Evolutionary conservation across 1,140 invertebrate species (phyloP).

Genomic region (Pseudoatta argentina): DNA sequence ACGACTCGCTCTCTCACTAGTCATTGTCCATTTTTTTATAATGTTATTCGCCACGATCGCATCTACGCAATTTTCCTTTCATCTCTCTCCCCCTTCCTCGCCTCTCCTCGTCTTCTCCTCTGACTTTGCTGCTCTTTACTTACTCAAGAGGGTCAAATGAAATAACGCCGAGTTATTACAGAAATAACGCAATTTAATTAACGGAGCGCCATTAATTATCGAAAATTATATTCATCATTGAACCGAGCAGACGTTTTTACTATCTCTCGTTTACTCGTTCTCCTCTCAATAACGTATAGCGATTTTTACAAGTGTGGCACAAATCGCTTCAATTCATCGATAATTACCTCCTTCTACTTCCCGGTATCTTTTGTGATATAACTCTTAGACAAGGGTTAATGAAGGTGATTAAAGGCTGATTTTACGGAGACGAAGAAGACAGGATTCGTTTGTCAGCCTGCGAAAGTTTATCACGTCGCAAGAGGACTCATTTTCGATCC

Average conservation of each 20-base stretch:
- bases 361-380: background rate
- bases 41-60: constrained; percentile 35
- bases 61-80: constrained; percentile 49
- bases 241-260: background rate
- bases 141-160: constrained; percentile 14
- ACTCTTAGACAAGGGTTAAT: background rate
- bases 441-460: background rate
- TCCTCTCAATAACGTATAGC: background rate
- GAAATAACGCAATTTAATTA: constrained; percentile 22
- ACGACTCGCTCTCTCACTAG: constrained; percentile 39
- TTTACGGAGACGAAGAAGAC: background rate
- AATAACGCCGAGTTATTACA: constrained; percentile 8
- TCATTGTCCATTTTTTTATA: constrained; percentile 55
- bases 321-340: background rate
- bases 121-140: background rate
- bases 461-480: background rate
- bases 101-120: background rate
- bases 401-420: constrained; percentile 21
- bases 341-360: constrained; percentile 17
- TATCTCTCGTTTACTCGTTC: background rate
- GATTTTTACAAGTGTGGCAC: constrained; percentile 28
- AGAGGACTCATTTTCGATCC: background rate
- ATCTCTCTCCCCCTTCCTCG: background rate
- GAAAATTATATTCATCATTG: constrained; percentile 8
- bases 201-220: background rate